Evolutionary conservation across 2,888 invertebrate species (phyloP).

Genomic region (Eupithecia tripunctaria): DNA sequence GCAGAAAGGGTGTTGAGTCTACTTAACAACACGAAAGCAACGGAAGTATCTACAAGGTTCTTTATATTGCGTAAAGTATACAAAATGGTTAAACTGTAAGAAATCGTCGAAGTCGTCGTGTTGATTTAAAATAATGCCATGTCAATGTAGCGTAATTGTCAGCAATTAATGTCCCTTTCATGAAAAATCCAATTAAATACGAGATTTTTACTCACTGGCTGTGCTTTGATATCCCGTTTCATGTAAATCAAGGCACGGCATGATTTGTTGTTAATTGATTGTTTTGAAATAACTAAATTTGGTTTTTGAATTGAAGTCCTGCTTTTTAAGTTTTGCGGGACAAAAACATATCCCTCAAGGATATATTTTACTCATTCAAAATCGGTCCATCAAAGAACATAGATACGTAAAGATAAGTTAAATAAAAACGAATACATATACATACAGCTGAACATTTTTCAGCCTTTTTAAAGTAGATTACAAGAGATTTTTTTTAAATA

Average conservation of each 20-base stretch:
- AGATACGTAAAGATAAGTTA: not conserved
- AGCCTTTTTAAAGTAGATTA: not conserved
- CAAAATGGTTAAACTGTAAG: not conserved
- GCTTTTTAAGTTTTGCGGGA: not conserved
- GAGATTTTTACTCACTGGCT: not conserved
- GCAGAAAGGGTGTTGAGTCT: slow-evolving; percentile 8
- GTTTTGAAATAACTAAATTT: not conserved
- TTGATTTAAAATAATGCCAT: not conserved
- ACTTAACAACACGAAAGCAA: slow-evolving; percentile 3
- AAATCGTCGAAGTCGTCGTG: not conserved
- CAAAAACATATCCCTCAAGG: not conserved
- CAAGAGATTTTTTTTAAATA: not conserved
- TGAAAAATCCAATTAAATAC: not conserved
- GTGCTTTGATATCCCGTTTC: not conserved
- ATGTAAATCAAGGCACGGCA: slow-evolving; percentile 5
- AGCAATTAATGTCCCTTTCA: slow-evolving; percentile 2
- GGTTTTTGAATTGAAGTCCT: not conserved
- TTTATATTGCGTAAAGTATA: not conserved
- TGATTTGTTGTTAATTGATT: not conserved
- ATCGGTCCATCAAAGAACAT: not conserved
- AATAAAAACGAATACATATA: not conserved
- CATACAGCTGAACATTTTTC: not conserved
- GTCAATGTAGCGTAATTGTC: not conserved
- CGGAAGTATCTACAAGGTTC: not conserved
- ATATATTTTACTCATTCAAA: not conserved